These are phyloP conservation scores for Bagarius yarrelli DNA, from an alignment of 2,113 vertebrate genomes.

Conservation along the genomic window DNA sequence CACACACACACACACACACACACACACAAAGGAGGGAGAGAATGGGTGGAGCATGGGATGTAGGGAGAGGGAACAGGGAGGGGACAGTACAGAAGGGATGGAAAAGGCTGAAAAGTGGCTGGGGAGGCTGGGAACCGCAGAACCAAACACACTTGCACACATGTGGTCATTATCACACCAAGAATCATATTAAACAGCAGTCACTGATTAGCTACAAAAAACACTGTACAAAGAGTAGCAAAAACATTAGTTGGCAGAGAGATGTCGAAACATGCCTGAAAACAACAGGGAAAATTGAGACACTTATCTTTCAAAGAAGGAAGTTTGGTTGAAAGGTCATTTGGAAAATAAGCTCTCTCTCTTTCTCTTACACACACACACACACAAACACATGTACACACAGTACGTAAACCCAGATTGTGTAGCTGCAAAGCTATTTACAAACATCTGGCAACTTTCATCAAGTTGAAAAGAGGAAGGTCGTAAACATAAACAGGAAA, in stretches of 20 bases:
- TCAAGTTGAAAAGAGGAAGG: not conserved
- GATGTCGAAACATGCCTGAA: not conserved
- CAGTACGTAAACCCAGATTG: not conserved
- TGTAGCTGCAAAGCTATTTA: not conserved
- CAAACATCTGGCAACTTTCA: not conserved
- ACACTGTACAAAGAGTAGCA: not conserved
- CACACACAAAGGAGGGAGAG: slow-evolving; percentile 37
- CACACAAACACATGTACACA: not conserved
- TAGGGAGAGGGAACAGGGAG: slow-evolving; percentile 54
- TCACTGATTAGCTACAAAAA: not conserved
- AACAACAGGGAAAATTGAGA: slow-evolving; percentile 1
- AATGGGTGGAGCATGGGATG: slow-evolving; percentile 46
- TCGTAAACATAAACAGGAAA: not conserved
- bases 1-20: slow-evolving; percentile 16
- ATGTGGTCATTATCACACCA: not conserved
- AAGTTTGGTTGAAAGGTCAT: slow-evolving; percentile 6
- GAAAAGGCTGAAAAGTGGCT: not conserved
- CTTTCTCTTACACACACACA: not conserved
- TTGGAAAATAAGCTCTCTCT: not conserved
- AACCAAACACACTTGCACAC: not conserved
- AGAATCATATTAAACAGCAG: not conserved
- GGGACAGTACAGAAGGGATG: slow-evolving; percentile 8
- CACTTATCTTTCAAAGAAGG: slow-evolving; percentile 1
- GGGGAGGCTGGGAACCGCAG: not conserved
- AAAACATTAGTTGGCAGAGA: not conserved